Percentiles rank a stretch among this genome's conserved stretches.
Conservation (phyloP, 2,888 invertebrate species). For the Cinara cedri region DNA sequence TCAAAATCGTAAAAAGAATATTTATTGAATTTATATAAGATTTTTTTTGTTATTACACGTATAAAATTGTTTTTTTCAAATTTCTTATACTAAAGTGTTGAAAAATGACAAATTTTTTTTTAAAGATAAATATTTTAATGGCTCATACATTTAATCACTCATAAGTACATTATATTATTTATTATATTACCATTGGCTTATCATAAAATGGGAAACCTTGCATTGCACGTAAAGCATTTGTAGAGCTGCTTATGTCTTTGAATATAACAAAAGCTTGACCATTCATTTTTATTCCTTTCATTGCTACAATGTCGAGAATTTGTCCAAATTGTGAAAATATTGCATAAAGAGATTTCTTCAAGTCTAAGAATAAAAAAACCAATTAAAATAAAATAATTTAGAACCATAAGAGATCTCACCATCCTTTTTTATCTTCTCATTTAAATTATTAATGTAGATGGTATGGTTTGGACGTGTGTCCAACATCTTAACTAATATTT, state of each 20-base stretch:
- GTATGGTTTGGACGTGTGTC: constrained; percentile 96
- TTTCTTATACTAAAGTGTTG: too few species aligned
- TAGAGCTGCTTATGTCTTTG: constrained; percentile 94
- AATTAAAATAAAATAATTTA: constrained; percentile 22
- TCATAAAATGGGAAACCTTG: constrained; percentile 99
- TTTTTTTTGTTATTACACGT: too few species aligned
- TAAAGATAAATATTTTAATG: too few species aligned
- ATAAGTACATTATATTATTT: constrained; percentile 33
- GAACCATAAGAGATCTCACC: constrained; percentile 64
- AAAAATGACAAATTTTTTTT: too few species aligned
- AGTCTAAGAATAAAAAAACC: constrained; percentile 68
- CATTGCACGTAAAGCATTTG: constrained; percentile 96
- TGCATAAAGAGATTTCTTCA: constrained; percentile 97
- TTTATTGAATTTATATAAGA: too few species aligned
- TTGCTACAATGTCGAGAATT: constrained; percentile 94
- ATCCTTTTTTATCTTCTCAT: constrained; percentile 97
- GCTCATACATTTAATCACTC: too few species aligned
- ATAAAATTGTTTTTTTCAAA: too few species aligned
- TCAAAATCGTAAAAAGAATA: too few species aligned
- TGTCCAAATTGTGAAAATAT: constrained; percentile 99
- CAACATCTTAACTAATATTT: constrained; percentile 66
- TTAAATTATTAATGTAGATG: constrained; percentile 98
- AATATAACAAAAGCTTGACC: constrained; percentile 99
- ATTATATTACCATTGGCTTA: constrained; percentile 96
- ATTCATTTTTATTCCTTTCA: constrained; percentile 96